phyloP scores from a whole-genome alignment of 2,797 vertebrate genomes.

The Falco columbarius region DNA sequence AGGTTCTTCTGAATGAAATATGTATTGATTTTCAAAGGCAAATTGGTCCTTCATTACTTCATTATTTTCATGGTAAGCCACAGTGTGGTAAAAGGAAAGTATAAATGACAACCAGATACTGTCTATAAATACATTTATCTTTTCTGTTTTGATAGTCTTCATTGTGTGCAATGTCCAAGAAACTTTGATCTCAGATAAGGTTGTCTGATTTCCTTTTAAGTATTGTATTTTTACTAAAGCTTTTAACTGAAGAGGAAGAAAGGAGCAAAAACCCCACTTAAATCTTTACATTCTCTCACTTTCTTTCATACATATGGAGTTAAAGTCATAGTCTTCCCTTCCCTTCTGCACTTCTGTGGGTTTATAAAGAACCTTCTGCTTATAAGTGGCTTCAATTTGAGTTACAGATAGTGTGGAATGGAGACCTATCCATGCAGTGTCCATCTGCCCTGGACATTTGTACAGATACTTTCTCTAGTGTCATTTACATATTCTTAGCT shows the following conservation, averaged over 20 bases:
- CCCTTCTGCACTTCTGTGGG: not conserved
- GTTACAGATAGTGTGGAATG: not conserved
- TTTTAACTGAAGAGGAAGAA: not conserved
- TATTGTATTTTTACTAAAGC: not conserved
- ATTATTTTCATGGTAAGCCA: constrained; percentile 2
- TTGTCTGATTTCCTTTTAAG: not conserved
- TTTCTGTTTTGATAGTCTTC: not conserved
- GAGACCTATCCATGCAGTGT: not conserved
- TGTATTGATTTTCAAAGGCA: constrained; percentile 57
- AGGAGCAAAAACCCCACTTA: not conserved
- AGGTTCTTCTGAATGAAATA: constrained; percentile 19
- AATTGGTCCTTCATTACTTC: not conserved
- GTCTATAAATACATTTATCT: not conserved
- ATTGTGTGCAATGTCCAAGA: not conserved
- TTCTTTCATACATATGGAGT: not conserved
- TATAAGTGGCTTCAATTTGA: not conserved
- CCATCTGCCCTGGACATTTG: not conserved
- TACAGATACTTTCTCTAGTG: not conserved
- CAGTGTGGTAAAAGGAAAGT: not conserved
- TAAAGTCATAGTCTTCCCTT: not conserved
- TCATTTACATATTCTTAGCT: not conserved
- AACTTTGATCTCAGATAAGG: not conserved
- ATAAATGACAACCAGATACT: not conserved
- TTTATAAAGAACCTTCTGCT: not conserved
- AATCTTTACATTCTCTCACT: not conserved